Percentiles rank a stretch among this genome's conserved stretches.
Evolutionary conservation across 2,888 invertebrate genomes (phyloP).

Genomic region (Eulithis prunata): DNA sequence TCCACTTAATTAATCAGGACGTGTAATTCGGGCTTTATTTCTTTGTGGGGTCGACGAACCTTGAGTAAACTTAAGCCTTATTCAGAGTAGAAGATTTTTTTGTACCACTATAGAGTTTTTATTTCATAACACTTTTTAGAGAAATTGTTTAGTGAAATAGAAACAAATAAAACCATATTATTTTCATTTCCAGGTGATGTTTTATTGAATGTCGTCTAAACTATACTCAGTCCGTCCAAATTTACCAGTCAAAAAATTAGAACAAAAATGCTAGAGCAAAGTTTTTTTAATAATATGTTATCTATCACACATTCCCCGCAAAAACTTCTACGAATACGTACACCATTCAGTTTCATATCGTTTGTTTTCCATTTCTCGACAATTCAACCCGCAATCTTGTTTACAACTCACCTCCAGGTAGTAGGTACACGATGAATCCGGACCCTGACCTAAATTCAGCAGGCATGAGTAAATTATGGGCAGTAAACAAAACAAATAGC

Average conservation of each 20-base stretch:
- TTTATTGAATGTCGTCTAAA: no score
- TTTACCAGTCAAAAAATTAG: no score
- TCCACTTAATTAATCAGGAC: slow-evolving; percentile 43
- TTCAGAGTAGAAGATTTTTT: slow-evolving; percentile 3
- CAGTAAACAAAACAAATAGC: slow-evolving; percentile 66
- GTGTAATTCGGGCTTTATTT: slow-evolving; percentile 38
- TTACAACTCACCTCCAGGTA: slow-evolving; percentile 24
- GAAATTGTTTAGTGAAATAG: no score
- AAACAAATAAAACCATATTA: no score
- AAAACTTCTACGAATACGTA: no score
- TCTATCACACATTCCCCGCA: no score
- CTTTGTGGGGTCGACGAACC: slow-evolving; percentile 24
- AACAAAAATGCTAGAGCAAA: no score
- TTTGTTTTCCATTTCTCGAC: slow-evolving; percentile 6
- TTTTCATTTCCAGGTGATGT: no score
- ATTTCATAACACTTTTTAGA: no score
- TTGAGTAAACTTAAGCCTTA: slow-evolving; percentile 5
- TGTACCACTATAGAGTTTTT: neutral
- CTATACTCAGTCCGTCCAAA: no score
- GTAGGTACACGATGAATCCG: slow-evolving; percentile 26
- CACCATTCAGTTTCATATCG: no score
- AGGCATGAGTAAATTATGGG: slow-evolving; percentile 62
- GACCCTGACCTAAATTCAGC: slow-evolving; percentile 52
- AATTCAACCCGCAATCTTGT: neutral
- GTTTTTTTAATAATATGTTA: no score